phyloP scores from a whole-genome alignment of 2,113 vertebrate species.

The Eleginops maclovinus region DNA sequence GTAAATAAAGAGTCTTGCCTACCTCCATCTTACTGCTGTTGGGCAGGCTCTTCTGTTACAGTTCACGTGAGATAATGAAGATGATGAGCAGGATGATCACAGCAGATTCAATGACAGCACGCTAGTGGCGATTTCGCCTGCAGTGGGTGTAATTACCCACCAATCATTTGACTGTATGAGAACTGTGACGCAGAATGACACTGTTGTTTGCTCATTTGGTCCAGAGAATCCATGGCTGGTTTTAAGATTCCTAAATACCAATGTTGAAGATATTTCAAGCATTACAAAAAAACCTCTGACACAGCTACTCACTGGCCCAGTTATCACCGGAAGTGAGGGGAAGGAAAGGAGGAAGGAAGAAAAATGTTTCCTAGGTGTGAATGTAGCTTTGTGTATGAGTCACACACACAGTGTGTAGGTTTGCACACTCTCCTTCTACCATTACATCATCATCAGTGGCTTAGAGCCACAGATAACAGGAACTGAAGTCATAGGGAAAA shows the following conservation, averaged over 20 bases:
- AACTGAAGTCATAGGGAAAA: slow-evolving; percentile 36
- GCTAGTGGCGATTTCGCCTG: background rate
- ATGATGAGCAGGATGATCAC: no score
- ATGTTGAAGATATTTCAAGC: background rate
- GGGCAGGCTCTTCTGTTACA: no score
- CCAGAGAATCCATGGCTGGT: slow-evolving; percentile 39
- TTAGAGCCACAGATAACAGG: slow-evolving; percentile 55
- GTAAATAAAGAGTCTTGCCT: no score
- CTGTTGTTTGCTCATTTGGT: slow-evolving; percentile 4
- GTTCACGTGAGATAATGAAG: no score
- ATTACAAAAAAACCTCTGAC: background rate
- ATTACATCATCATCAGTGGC: slow-evolving; percentile 58
- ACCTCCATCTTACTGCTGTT: no score
- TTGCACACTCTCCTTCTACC: slow-evolving; percentile 24
- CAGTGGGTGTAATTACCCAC: slow-evolving; percentile 31
- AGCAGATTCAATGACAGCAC: slow-evolving; percentile 11
- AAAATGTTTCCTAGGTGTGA: slow-evolving; percentile 51
- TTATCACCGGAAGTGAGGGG: slow-evolving; percentile 26
- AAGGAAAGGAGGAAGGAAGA: slow-evolving; percentile 35
- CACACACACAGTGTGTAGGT: slow-evolving; percentile 23
- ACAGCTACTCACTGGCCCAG: background rate
- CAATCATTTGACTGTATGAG: slow-evolving; percentile 15
- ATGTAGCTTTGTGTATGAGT: slow-evolving; percentile 45
- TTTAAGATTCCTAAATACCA: slow-evolving; percentile 55
- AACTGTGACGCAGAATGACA: slow-evolving; percentile 57